Conservation (phyloP, 2,113 vertebrate species). For the Anser cygnoides region DNA sequence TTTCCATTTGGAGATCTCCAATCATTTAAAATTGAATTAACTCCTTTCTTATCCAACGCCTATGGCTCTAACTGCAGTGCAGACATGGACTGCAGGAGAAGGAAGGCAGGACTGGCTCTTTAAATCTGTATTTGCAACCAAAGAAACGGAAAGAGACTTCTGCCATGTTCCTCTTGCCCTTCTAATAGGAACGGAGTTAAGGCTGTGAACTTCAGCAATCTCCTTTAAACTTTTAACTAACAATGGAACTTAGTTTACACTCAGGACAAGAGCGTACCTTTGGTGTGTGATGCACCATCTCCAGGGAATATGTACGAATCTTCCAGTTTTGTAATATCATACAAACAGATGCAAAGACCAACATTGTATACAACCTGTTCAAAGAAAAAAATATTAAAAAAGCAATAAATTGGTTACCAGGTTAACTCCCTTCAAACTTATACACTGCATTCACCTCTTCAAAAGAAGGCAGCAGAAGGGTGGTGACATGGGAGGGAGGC, state of each 20-base stretch:
- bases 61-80: neutral
- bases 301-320: slow-evolving; percentile 97
- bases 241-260: neutral
- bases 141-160: neutral
- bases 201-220: neutral
- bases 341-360: slow-evolving; percentile 93
- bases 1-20: neutral
- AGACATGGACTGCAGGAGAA: neutral
- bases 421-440: neutral
- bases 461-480: neutral
- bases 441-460: neutral
- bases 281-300: slow-evolving; percentile 94
- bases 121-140: neutral
- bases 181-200: neutral
- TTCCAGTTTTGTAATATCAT: slow-evolving; percentile 94
- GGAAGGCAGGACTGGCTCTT: neutral
- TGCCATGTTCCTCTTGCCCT: neutral
- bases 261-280: slow-evolving; percentile 78
- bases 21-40: neutral
- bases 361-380: slow-evolving; percentile 92
- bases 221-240: neutral
- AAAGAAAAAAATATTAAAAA: neutral
- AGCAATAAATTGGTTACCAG: neutral
- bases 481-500: neutral
- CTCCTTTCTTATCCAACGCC: neutral